phyloP scores from a whole-genome alignment of 2,113 vertebrate species.

The Haemorhous mexicanus region DNA sequence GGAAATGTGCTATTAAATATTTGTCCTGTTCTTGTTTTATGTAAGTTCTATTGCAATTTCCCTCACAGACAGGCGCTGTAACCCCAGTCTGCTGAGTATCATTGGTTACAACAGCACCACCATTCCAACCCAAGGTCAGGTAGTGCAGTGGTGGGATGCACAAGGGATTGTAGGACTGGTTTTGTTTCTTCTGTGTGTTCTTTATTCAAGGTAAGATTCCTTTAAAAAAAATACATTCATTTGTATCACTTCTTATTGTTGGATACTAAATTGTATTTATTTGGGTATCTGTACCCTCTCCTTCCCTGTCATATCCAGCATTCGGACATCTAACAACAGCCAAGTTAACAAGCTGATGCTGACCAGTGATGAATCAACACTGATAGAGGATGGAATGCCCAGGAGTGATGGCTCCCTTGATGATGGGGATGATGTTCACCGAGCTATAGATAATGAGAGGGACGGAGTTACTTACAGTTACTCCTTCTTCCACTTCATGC shows the following conservation, averaged over 20 bases:
- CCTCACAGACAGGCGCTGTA: conserved; percentile 87
- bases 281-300: background rate
- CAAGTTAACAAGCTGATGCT: conserved; percentile 96
- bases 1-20: background rate
- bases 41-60: background rate
- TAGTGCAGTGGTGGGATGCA: conserved; percentile 97
- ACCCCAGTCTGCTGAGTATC: conserved; percentile 93
- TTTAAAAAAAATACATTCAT: background rate
- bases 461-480: conserved; percentile 98
- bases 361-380: conserved; percentile 91
- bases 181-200: conserved; percentile 93
- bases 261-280: background rate
- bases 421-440: conserved; percentile 73
- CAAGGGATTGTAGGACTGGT: conserved; percentile 95
- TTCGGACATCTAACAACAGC: conserved; percentile 92
- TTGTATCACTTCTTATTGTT: background rate
- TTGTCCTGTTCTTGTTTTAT: background rate
- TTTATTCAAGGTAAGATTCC: conserved; percentile 90
- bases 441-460: conserved; percentile 91
- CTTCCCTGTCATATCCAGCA: conserved; percentile 68
- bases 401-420: conserved; percentile 80
- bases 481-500: conserved; percentile 99
- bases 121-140: conserved; percentile 75
- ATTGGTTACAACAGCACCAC: conserved; percentile 91
- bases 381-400: conserved; percentile 90